Evolutionary conservation across 2,888 invertebrate genomes (phyloP), one percentile per base, ranked within the genome.

Genomic region (Xestobium rufovillosum): DNA sequence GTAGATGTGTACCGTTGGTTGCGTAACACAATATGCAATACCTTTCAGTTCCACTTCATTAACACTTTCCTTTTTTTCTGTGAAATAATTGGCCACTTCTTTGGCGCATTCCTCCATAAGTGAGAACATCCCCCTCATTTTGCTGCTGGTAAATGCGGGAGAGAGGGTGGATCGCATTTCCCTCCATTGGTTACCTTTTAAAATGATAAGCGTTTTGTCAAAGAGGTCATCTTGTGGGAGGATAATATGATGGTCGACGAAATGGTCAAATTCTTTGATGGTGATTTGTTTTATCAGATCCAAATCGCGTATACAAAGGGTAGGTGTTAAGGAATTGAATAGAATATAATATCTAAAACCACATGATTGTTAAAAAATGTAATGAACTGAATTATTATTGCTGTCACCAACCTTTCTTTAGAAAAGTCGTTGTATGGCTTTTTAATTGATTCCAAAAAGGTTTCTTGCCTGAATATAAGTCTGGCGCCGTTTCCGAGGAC

Each of bases 241-340:
- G 23, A 55, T 43, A 14, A 29, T 30, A 4, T 33, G 34, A 30
- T 60, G 59, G 38, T 76, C 74, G 9, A 69, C 63, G 47, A 77
- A 77, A 56, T 72, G 62, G 36, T 77, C 75, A 52, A 74, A 75
- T 49, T 77, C 75, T 38, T 73, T 66, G 15, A 76, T 70, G 38
- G 70, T 65, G 4, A 78, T 57, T 19, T 68, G 64, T 55, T 75
- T 76, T 4, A 78, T 70, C n/a, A 78, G 51, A 3, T 77, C 75
- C 3, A 71, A 67, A 53, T 76, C 75, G 43, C 69, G 54, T 1
- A 76, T 44, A 19, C 71, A 59, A n/a, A 77, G 51, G 1, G 68
- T 43, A 2, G 76, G 75, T 1, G 17, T 34, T 9, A 32, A 39
- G 32, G 57, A 53, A 15, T 52, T 45, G 31, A 52, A 56, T 3